Conservation (phyloP, 1,140 invertebrate genomes). For the Sarcophaga peregrina region DNA sequence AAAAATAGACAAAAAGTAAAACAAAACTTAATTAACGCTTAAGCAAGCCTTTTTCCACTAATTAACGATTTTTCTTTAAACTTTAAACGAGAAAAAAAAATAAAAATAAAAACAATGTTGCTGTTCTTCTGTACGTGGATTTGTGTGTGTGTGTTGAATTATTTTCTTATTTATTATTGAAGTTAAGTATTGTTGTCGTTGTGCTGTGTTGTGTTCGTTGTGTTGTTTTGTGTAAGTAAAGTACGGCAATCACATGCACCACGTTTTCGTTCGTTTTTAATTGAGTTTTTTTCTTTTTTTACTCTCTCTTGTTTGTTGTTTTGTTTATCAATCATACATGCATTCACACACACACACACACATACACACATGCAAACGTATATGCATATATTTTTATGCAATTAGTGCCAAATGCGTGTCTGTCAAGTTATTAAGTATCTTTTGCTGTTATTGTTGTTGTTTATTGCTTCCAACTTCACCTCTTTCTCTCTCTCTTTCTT, state of each 20-base stretch:
- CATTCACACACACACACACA: neutral
- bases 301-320: slow-evolving; percentile 15
- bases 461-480: slow-evolving; percentile 32
- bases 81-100: slow-evolving; percentile 46
- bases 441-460: slow-evolving; percentile 36
- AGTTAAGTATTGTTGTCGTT: neutral
- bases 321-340: neutral
- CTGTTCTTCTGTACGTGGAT: neutral
- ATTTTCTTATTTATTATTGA: no score
- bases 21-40: slow-evolving; percentile 50
- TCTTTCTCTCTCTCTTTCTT: neutral
- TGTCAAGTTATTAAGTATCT: slow-evolving; percentile 58
- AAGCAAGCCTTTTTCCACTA: slow-evolving; percentile 49
- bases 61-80: slow-evolving; percentile 49
- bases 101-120: slow-evolving; percentile 41
- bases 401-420: slow-evolving; percentile 65
- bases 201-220: neutral
- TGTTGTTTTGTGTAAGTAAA: neutral
- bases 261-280: neutral
- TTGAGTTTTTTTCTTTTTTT: slow-evolving; percentile 14
- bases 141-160: no score
- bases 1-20: neutral
- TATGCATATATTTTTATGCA: slow-evolving; percentile 45
- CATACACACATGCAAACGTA: neutral
- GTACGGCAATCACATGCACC: slow-evolving; percentile 27